Conservation (phyloP, 2,888 invertebrate genomes). For the Lordiphosa fenestrarum region DNA sequence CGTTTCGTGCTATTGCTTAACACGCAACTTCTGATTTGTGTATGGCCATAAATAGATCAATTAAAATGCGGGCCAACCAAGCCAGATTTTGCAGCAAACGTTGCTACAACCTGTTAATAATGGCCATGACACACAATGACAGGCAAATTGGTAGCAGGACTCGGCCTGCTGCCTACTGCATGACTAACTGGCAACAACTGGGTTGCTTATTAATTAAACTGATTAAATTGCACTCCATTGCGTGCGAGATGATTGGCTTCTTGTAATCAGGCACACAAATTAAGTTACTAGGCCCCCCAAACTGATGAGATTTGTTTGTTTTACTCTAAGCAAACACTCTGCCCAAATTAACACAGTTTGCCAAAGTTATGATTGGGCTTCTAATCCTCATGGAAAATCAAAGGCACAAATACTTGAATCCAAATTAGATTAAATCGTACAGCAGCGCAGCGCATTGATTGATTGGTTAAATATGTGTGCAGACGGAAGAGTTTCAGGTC, state of each 20-base stretch:
- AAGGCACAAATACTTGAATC: conserved; percentile 19
- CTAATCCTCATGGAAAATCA: conserved; percentile 41
- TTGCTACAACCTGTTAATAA: conserved; percentile 28
- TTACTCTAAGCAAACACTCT: conserved; percentile 17
- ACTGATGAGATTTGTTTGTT: background rate
- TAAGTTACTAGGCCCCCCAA: conserved; percentile 1
- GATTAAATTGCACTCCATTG: conserved; percentile 58
- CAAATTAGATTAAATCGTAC: conserved; percentile 55
- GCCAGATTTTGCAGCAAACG: conserved; percentile 36
- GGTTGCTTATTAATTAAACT: conserved; percentile 63
- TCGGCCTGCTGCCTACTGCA: background rate
- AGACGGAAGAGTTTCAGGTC: background rate
- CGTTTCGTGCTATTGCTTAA: background rate
- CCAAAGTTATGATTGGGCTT: conserved; percentile 25
- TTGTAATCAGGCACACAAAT: conserved; percentile 15
- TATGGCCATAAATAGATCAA: conserved; percentile 38
- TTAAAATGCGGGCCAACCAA: conserved; percentile 20
- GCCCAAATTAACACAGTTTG: conserved; percentile 44
- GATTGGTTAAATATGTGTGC: conserved; percentile 10
- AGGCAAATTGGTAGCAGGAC: conserved; percentile 20
- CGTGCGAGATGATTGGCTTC: conserved; percentile 32
- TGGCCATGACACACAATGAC: conserved; percentile 33
- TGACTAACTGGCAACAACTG: conserved; percentile 15
- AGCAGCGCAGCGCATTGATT: conserved; percentile 13
- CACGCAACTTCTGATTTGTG: conserved; percentile 24